Base-by-base conservation (phyloP, 2,888 invertebrate species). In the Heliconius sara region DNA sequence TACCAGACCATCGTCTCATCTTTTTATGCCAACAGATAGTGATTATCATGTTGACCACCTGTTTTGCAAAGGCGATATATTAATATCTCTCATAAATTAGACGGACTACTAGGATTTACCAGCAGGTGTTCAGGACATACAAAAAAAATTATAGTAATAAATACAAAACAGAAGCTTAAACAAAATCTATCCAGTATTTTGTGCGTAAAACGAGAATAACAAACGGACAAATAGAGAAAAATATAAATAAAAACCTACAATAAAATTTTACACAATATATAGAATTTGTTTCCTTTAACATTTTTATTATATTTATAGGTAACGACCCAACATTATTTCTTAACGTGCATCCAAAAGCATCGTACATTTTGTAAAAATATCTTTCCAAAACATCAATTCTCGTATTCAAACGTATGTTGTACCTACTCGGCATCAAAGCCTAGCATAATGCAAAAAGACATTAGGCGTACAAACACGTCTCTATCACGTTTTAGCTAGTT, bases 391-490 rank as follows among this genome's bases (percentile, higher is more conserved):
- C 79, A 79, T 79, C 74, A 75, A 79, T 60, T 68, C 16, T 68
- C 57, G 68, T 75, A 75, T 79, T 75, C 75, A 63, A 79, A 79
- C 47, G 75, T 75, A 52, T 2, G 47, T 47, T 2, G 47, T 47
- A 12, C 1, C 7, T 52, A 65, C 74, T 34, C 63, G 43, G 60
- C 70, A 73, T 79, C 75, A 75, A 75, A 75, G 75, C 75, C 57
- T 73, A 65, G 74, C 76, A 74, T 81, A 81, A 81, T 82, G 81
- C 80, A 81, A 73, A 81, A 76, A 81, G 81, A 80, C 80, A 81
- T 81, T 80, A 82, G 76, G 78, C 79, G 76, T 76, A 77, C 80
- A 74, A 78, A 79, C 78, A 80, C 57, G 77, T 57, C 52, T 63
- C 80, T 82, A 77, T 80, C 68, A 79, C 60, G 68, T 75, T 75